Percentiles rank a stretch among this genome's conserved stretches.
Evolutionary conservation across 2,797 vertebrate species (phyloP).

Genomic region (Synaphobranchus kaupii): DNA sequence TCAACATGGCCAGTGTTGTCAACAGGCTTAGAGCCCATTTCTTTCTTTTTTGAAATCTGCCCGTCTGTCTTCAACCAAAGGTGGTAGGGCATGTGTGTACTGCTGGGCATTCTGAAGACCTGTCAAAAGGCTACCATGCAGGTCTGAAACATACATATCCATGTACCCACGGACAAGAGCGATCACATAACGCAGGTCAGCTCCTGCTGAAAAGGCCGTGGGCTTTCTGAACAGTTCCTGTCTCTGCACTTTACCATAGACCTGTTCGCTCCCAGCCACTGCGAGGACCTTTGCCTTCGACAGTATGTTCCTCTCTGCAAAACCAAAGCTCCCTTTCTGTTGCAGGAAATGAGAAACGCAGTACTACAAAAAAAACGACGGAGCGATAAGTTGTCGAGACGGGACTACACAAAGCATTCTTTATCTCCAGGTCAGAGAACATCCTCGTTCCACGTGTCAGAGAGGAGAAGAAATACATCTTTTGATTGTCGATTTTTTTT

Average conservation of each 20-base stretch:
- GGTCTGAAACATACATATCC: not conserved
- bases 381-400: slow-evolving; percentile 8
- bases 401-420: not conserved
- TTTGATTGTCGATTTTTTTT: not conserved
- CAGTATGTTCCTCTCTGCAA: not conserved
- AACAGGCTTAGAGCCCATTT: not conserved
- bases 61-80: not conserved
- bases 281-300: not conserved
- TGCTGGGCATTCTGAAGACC: not conserved
- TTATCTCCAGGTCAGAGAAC: not conserved
- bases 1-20: not conserved
- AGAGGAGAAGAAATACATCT: not conserved
- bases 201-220: not conserved
- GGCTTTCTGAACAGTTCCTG: not conserved
- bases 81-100: not conserved
- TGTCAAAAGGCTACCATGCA: not conserved
- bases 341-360: slow-evolving; percentile 3
- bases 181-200: not conserved
- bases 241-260: not conserved
- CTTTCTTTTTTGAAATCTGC: no score
- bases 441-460: not conserved
- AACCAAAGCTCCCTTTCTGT: not conserved
- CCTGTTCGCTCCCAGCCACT: not conserved
- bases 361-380: not conserved
- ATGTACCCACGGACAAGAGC: not conserved